These are phyloP conservation scores for Theropithecus gelada DNA, from an alignment of 2,113 vertebrate genomes.

Conservation along the genomic window DNA sequence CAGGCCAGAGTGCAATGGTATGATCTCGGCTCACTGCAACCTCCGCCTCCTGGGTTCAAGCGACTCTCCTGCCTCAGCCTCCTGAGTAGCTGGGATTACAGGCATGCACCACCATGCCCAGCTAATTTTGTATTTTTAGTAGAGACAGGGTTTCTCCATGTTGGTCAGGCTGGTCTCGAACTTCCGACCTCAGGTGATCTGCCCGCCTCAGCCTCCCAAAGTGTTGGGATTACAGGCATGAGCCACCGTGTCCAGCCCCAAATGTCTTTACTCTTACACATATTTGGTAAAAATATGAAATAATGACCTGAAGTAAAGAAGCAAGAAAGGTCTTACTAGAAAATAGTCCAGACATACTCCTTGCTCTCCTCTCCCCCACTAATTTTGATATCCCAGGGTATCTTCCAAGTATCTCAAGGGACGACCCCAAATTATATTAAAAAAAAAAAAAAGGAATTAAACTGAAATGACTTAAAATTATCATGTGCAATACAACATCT, in stretches of 20 bases:
- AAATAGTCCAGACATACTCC: background rate
- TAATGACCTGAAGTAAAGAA: background rate
- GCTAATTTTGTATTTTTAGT: too few relatives aligned
- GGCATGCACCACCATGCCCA: too few relatives aligned
- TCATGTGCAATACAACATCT: background rate
- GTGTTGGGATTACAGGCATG: too few relatives aligned
- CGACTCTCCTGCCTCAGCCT: too few relatives aligned
- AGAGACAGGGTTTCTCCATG: too few relatives aligned
- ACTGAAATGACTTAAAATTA: conserved; percentile 24
- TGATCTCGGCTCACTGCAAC: too few relatives aligned
- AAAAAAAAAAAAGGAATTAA: conserved; percentile 53
- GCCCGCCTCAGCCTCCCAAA: too few relatives aligned
- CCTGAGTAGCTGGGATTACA: too few relatives aligned
- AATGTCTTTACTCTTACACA: background rate
- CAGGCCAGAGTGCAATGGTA: too few relatives aligned
- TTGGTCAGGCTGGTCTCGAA: too few relatives aligned
- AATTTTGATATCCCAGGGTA: background rate
- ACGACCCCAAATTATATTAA: background rate
- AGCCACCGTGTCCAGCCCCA: background rate
- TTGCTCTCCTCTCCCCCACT: background rate
- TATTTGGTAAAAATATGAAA: conserved; percentile 47
- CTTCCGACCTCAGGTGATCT: too few relatives aligned
- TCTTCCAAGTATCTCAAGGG: conserved; percentile 1
- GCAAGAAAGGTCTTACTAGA: background rate
- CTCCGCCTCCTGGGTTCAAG: too few relatives aligned